phyloP scores from a whole-genome alignment of 2,113 vertebrate genomes.

The Tragulus kanchil region DNA sequence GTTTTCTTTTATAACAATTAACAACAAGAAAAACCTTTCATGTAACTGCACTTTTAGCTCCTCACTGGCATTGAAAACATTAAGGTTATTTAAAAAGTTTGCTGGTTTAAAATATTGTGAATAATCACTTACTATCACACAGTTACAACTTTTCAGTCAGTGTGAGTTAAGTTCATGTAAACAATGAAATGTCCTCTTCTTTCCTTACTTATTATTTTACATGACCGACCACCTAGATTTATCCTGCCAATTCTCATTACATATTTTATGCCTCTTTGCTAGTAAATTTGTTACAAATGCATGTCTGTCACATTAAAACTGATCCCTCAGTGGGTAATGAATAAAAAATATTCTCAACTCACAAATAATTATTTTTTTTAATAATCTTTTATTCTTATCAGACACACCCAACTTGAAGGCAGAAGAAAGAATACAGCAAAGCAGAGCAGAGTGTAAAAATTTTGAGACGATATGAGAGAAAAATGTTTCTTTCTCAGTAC shows the following conservation, averaged over 20 bases:
- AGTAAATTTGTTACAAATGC: neutral
- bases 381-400: neutral
- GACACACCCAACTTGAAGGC: neutral
- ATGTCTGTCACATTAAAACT: neutral
- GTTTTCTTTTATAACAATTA: neutral
- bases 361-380: neutral
- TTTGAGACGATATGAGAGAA: neutral
- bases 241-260: neutral
- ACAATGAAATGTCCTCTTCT: neutral
- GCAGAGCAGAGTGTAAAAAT: neutral
- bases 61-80: neutral
- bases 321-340: neutral
- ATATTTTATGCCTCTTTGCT: neutral
- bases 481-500: neutral
- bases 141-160: neutral
- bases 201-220: neutral
- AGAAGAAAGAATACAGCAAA: neutral
- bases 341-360: neutral
- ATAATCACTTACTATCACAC: neutral
- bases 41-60: neutral
- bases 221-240: neutral
- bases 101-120: neutral
- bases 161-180: neutral
- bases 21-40: neutral
- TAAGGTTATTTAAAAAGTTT: neutral